phyloP scores from a whole-genome alignment of 1,140 invertebrate species.

The Drosophila pachea region DNA sequence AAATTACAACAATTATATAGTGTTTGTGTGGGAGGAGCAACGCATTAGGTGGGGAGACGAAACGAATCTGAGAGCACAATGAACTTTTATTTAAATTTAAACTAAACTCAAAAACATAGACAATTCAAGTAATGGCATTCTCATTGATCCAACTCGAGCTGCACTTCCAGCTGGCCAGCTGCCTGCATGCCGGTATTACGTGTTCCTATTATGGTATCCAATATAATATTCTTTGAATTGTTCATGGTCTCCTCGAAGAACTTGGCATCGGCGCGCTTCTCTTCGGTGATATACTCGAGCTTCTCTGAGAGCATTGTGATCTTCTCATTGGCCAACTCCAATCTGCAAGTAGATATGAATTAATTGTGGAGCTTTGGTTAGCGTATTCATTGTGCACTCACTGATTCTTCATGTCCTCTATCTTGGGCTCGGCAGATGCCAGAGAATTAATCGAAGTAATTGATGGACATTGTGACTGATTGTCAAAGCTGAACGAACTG shows the following conservation, averaged over 20 bases:
- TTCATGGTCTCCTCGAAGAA: slow-evolving; percentile 66
- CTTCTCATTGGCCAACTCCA: slow-evolving; percentile 73
- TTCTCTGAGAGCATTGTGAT: slow-evolving; percentile 67
- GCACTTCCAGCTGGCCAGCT: not conserved
- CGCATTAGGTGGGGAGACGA: too few species aligned
- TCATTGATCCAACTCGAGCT: not conserved
- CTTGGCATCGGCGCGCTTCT: slow-evolving; percentile 66
- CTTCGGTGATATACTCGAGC: slow-evolving; percentile 53
- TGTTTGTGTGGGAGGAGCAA: not conserved
- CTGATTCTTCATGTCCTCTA: slow-evolving; percentile 66
- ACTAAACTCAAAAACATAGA: too few species aligned
- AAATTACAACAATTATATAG: slow-evolving; percentile 31
- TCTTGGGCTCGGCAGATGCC: slow-evolving; percentile 17
- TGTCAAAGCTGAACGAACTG: slow-evolving; percentile 69
- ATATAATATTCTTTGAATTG: slow-evolving; percentile 65
- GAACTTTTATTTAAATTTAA: not conserved
- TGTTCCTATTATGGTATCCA: slow-evolving; percentile 54
- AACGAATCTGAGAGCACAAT: not conserved
- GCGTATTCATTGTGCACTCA: slow-evolving; percentile 15
- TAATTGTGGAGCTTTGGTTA: not conserved
- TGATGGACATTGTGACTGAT: slow-evolving; percentile 50
- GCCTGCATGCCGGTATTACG: slow-evolving; percentile 11
- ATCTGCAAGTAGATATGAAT: slow-evolving; percentile 16
- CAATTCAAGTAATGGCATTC: slow-evolving; percentile 11
- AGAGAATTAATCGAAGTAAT: slow-evolving; percentile 30